Evolutionary conservation across 2,797 vertebrate genomes (phyloP).

Genomic region (Chelmon rostratus): DNA sequence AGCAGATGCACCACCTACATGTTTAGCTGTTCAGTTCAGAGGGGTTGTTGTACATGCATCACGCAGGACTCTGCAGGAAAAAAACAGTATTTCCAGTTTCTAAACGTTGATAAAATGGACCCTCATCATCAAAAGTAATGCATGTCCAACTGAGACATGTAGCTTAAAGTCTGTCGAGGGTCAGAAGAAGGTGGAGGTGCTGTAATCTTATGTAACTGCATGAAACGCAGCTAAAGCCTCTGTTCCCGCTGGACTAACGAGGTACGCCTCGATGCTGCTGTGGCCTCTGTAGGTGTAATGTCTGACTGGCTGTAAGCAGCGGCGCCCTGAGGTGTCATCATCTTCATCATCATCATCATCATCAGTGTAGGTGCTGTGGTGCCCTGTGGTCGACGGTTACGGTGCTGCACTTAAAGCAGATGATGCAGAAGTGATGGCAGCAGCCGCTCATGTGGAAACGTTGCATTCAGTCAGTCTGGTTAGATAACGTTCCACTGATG

Average conservation of each 20-base stretch:
- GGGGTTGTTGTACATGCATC: too few relatives aligned
- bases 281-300: background rate
- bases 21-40: too few relatives aligned
- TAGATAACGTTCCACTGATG: constrained; percentile 66
- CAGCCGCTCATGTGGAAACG: constrained; percentile 70
- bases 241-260: constrained; percentile 5
- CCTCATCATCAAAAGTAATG: too few relatives aligned
- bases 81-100: background rate
- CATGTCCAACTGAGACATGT: too few relatives aligned
- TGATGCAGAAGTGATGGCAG: constrained; percentile 71
- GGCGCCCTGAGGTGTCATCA: constrained; percentile 25
- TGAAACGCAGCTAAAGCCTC: constrained; percentile 10
- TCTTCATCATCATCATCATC: constrained; percentile 20
- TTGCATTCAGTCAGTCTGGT: constrained; percentile 61
- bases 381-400: constrained; percentile 37
- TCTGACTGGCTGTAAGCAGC: constrained; percentile 41
- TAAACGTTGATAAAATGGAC: background rate
- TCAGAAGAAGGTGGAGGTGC: too few relatives aligned
- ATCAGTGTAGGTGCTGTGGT: constrained; percentile 41
- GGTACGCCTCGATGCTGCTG: background rate
- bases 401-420: constrained; percentile 48
- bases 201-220: constrained; percentile 9
- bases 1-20: too few relatives aligned
- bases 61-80: too few relatives aligned
- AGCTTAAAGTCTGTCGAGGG: too few relatives aligned